Base-by-base conservation (phyloP, 2,888 invertebrate species). In the Drosophila meridiana region DNA sequence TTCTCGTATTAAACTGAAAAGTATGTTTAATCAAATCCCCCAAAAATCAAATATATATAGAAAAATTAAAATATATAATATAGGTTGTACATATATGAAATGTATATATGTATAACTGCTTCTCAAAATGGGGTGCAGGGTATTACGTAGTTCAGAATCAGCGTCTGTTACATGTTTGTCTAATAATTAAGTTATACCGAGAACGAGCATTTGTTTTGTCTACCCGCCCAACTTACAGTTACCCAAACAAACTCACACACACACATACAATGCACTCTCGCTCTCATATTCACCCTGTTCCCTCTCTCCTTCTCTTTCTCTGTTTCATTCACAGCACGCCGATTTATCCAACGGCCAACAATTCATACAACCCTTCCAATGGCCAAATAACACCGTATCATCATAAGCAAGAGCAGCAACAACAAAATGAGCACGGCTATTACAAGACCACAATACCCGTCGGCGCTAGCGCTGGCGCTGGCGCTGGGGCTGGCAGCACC, bases 391-490 rank as follows among this genome's bases (percentile, higher is more conserved):
- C 91, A 71, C 91, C 92, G 64, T 79, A 80, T 69, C 78, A 83
- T 61, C 89, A 86, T 69, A 82, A 80, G 63, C 83, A 73, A 40
- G 83, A 73, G 28, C 82, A 83, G 36, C 78, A 72, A 26, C 72
- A 79, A 26, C 73, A 78, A 69, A 71, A 80, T 57, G 76, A 79
- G 72, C 70, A 80, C 58, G 81, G 90, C 76, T 85, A 82, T 62
- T 90, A 89, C 71, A 92, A 92, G 83, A 92, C 92, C 73, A 92
- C 92, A 55, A 92, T 92, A 82, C 92, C 92, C 79, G 91, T 92
- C 59, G 91, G 91, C 66, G 84, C 52, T 62, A 67, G 56, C 32
- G 63, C 3, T 36, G 55, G 50, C 34, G 53, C 13, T 42, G 30
- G 45, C 58, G 58, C 43, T 45, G 78, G 59, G 59, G 67, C 32